Base-by-base conservation (phyloP, 1,140 invertebrate genomes). In the Leucophenga varia region DNA sequence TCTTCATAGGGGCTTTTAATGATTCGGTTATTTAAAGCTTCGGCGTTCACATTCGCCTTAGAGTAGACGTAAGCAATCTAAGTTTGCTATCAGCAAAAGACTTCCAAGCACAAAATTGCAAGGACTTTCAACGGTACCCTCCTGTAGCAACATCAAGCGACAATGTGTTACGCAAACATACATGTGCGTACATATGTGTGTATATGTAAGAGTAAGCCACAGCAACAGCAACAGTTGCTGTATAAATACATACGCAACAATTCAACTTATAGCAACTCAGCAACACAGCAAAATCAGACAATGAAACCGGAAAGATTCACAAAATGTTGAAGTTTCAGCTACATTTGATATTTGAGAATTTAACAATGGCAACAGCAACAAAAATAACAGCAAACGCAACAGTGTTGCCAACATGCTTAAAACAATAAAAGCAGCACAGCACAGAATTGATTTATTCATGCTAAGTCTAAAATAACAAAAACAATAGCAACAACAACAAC, bases 141-240 rank as follows among this genome's bases (percentile, higher is more conserved):
- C n/a, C n/a, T n/a, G n/a, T n/a, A 20, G 34, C 34, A 18, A 16
- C 35, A 13, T 1, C 21, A 39, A 44, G 25, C 49, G 55, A 57
- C 58, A 59, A 56, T 49, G 58, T 56, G 49, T 28, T 28, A 28
- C 25, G 12, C 55, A 48, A 43, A 56, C 61, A 51, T 48, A 39
- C 52, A 50, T 31, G 28, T 47, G 55, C 31, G 34, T 36, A 17
- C 39, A 20, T 21, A 19, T 46, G 14, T 37, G 17, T 45, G 42
- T 20, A 20, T 32, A 12, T 19, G 9, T 38, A 12, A n/a, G 22
- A 19, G 34, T 20, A 3, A 17, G 16, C 37, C 37, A 43, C 55
- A 52, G 48, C 36, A 57, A 57, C 48, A 55, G 55, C 52, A 52
- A 42, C 44, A 37, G 56, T 53, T 53, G 45, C 35, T 49, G 43